Evolutionary conservation across 1,140 invertebrate species (phyloP).

Genomic region (Meloidogyne exigua): DNA sequence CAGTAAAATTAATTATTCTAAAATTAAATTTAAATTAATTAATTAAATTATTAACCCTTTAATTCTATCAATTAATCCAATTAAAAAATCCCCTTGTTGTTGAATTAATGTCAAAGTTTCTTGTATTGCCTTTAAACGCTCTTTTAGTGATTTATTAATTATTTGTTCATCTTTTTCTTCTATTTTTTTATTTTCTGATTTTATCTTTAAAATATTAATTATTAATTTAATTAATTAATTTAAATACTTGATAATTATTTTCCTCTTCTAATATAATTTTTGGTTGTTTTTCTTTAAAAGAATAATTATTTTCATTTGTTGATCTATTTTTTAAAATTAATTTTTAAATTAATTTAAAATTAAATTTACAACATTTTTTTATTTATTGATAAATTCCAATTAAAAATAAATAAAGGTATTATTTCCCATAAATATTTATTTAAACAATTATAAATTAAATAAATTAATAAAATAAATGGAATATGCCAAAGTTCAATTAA

Average conservation of each 20-base stretch:
- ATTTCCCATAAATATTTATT: constrained; percentile 33
- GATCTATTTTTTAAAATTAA: neutral
- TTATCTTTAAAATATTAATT: neutral
- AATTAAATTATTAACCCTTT: constrained; percentile 45
- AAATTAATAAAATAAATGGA: constrained; percentile 48
- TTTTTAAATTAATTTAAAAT: too few species aligned
- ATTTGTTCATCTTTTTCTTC: neutral
- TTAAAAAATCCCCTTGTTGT: constrained; percentile 49
- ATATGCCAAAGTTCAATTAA: constrained; percentile 58
- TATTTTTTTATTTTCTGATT: neutral
- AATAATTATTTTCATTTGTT: neutral
- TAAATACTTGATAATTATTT: constrained; percentile 22
- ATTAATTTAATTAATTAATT: neutral
- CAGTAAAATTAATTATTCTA: constrained; percentile 92
- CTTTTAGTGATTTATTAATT: constrained; percentile 36
- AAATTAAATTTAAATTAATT: constrained; percentile 59
- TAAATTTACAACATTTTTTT: too few species aligned
- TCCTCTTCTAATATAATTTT: neutral
- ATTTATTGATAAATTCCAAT: neutral
- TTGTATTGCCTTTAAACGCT: constrained; percentile 42
- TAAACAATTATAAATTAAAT: constrained; percentile 43
- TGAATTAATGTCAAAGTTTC: constrained; percentile 56
- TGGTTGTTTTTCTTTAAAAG: neutral
- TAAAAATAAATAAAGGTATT: neutral
- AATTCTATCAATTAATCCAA: constrained; percentile 54